Evolutionary conservation across 2,797 vertebrate genomes (phyloP).

Genomic region (Oryzias sinensis): DNA sequence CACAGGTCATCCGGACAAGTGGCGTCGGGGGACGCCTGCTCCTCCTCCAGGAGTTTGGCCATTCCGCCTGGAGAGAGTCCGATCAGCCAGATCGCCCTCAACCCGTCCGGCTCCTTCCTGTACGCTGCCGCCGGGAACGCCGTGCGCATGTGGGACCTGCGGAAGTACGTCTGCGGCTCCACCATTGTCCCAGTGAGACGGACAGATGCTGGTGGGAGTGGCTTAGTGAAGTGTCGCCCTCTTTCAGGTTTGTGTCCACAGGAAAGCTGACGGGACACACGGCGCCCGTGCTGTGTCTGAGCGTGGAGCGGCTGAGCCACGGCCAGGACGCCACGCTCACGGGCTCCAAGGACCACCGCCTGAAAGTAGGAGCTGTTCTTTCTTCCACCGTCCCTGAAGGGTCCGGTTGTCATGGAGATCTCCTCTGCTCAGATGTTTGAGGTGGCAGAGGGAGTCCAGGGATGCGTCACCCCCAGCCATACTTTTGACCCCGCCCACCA

Average conservation of each 20-base stretch:
- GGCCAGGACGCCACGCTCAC: constrained; percentile 94
- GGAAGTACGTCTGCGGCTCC: constrained; percentile 78
- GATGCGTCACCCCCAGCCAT: constrained; percentile 85
- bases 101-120: constrained; percentile 87
- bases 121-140: constrained; percentile 93
- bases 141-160: constrained; percentile 98
- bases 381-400: no score
- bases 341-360: constrained; percentile 93
- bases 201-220: background rate
- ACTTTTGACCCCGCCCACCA: constrained; percentile 92
- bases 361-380: constrained; percentile 79
- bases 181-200: no score
- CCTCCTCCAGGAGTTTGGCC: constrained; percentile 80
- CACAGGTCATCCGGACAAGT: constrained; percentile 93
- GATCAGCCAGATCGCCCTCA: constrained; percentile 94
- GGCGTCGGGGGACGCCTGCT: constrained; percentile 84
- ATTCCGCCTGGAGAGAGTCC: constrained; percentile 95
- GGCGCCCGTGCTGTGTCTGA: constrained; percentile 95
- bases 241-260: constrained; percentile 90
- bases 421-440: constrained; percentile 88
- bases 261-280: constrained; percentile 94
- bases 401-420: background rate
- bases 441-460: constrained; percentile 91
- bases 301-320: constrained; percentile 85
- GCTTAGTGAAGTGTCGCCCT: background rate